Conservation (phyloP, 2,797 vertebrate genomes). For the Calcarius lapponicus region DNA sequence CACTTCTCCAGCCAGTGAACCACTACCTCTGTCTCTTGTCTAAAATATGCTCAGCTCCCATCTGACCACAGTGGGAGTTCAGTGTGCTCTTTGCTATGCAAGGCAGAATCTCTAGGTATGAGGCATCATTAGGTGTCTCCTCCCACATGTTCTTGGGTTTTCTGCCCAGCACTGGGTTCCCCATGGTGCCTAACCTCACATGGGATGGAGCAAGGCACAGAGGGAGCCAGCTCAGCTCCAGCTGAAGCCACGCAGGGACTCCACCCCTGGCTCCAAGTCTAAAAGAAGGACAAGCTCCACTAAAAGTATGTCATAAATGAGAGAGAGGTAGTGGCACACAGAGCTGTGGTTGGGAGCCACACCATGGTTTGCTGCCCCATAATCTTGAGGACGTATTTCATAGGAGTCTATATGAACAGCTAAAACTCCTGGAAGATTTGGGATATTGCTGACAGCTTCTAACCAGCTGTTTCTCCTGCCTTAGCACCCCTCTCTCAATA, state of each 20-base stretch:
- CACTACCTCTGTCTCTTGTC: not conserved
- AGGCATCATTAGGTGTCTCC: not conserved
- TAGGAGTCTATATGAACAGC: not conserved
- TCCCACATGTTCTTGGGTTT: not conserved
- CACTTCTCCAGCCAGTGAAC: constrained; percentile 14
- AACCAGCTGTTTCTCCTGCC: constrained; percentile 24
- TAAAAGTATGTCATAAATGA: not conserved
- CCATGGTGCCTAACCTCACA: not conserved
- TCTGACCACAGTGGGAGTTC: not conserved
- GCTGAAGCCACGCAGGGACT: not conserved
- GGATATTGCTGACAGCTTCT: constrained; percentile 26
- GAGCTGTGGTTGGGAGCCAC: constrained; percentile 58
- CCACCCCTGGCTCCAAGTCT: not conserved
- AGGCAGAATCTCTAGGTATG: not conserved
- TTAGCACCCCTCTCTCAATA: constrained; percentile 18
- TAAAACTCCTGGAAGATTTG: not conserved
- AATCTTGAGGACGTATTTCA: not conserved
- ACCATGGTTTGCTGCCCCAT: not conserved
- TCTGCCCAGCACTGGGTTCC: not conserved
- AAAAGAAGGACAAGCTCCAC: not conserved
- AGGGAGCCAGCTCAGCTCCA: not conserved
- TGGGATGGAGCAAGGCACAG: not conserved
- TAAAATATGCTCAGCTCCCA: not conserved
- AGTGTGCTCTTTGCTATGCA: not conserved
- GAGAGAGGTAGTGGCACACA: not conserved